Evolutionary conservation across 2,888 invertebrate genomes (phyloP), one percentile per base, ranked within the genome.

Genomic region (Anarsia innoxiella): DNA sequence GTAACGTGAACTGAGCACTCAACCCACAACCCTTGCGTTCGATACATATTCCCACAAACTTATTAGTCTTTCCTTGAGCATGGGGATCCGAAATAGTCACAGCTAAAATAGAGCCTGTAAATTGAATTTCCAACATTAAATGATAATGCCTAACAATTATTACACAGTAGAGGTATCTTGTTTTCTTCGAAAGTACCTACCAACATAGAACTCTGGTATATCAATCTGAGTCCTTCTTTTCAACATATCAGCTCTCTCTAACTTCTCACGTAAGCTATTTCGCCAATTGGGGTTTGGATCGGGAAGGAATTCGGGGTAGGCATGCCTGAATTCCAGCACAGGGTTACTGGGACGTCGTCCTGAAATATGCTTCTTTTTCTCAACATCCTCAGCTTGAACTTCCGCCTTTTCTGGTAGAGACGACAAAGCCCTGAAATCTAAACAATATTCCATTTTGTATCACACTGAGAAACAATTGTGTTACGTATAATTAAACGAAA

Each of bases 151-250:
- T n/a, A n/a, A n/a, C n/a, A n/a, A 23, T 32, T 11, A 31, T 29
- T 33, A 9, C 35, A 32, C 19, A 13, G 16, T 6, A 19, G 31
- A 4, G 23, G 4, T 8, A 23, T 23, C 5, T 23, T 23, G 23
- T 23, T 23, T 23, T 4, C 23, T 19, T 19, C 19, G 8, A 5
- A 19, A 19, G 19, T 11, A 73, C 90, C 70, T 68, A 93, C 94
- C 99, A 58, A 98, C 97, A 86, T 98, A 99, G 86, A 99, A 99
- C 70, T 99, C 98, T 0, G 99, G 99, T 46, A 99, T 92, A 63
- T 94, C 92, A 45, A 99, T 87, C 44, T 92, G 86, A 37, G 53
- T 80, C 51, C 97, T 86, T 40, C 99, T 87, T 40, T 90, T 89
- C 16, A 99, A 65, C 99, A 99, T 99, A 67, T 99, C 99, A 43